Percentiles rank a stretch among this genome's conserved stretches.
Evolutionary conservation across 1,140 invertebrate genomes (phyloP).

Genomic region (Idris sp.): DNA sequence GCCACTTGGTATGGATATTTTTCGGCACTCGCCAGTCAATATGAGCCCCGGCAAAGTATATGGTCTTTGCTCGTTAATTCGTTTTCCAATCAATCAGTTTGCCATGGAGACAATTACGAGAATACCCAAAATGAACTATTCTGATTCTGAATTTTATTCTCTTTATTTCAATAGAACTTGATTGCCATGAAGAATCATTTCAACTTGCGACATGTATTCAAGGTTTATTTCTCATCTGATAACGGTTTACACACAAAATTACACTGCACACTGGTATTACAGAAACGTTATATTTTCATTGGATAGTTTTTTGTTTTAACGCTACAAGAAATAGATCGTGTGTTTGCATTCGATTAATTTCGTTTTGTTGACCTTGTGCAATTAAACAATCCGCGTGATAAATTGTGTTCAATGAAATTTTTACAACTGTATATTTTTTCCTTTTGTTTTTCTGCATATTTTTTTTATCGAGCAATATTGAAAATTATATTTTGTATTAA

Average conservation of each 20-base stretch:
- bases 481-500: slow-evolving; percentile 1
- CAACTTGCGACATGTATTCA: slow-evolving; percentile 56
- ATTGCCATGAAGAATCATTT: slow-evolving; percentile 59
- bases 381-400: slow-evolving; percentile 41
- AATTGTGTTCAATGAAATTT: slow-evolving; percentile 28
- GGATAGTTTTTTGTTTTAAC: slow-evolving; percentile 36
- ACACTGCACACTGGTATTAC: slow-evolving; percentile 42
- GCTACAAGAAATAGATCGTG: slow-evolving; percentile 32
- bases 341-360: slow-evolving; percentile 59
- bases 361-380: slow-evolving; percentile 44
- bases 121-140: slow-evolving; percentile 55
- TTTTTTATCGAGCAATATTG: slow-evolving; percentile 11
- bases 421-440: slow-evolving; percentile 8
- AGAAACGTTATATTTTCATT: slow-evolving; percentile 38
- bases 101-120: slow-evolving; percentile 44
- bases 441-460: background rate
- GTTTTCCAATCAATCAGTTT: slow-evolving; percentile 56
- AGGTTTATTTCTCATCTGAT: slow-evolving; percentile 45
- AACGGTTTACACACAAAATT: slow-evolving; percentile 56
- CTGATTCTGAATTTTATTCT: slow-evolving; percentile 55
- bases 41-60: slow-evolving; percentile 28
- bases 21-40: slow-evolving; percentile 26
- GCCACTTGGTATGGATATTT: slow-evolving; percentile 23
- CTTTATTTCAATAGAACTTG: slow-evolving; percentile 55
- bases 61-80: slow-evolving; percentile 53